phyloP scores from a whole-genome alignment of 2,797 vertebrate genomes.

The Pangasius krempfi region DNA sequence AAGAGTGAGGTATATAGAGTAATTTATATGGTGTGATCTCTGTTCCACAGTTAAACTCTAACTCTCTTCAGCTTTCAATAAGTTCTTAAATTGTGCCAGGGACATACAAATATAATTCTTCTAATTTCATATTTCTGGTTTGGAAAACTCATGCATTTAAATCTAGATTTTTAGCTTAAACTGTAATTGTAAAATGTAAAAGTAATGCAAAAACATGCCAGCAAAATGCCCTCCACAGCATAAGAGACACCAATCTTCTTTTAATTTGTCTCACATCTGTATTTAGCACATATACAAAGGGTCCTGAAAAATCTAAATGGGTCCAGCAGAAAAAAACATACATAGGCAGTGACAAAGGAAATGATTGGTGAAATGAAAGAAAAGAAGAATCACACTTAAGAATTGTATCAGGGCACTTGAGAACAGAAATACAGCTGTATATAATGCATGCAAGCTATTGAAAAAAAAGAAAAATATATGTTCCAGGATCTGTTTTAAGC shows the following conservation, averaged over 20 bases:
- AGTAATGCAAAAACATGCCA: not conserved
- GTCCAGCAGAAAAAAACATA: not conserved
- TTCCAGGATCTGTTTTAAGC: not conserved
- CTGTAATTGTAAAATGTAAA: not conserved
- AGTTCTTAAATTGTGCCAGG: not conserved
- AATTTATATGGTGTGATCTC: not conserved
- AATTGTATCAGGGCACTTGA: not conserved
- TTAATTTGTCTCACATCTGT: not conserved
- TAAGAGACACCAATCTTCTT: not conserved
- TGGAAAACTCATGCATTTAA: not conserved
- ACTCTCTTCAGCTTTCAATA: not conserved
- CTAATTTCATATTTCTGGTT: not conserved
- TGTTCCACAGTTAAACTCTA: not conserved
- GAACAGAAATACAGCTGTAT: not conserved
- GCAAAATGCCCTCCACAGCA: not conserved
- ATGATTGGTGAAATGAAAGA: not conserved
- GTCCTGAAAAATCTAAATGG: not conserved
- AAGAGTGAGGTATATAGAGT: not conserved
- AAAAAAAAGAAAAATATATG: not conserved
- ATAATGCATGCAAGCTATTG: not conserved
- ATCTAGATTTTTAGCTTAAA: not conserved
- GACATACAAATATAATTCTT: not conserved
- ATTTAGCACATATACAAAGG: not conserved
- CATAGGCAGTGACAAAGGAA: not conserved
- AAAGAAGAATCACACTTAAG: not conserved